Evolutionary conservation across 2,888 invertebrate genomes (phyloP).

Genomic region (Cosmia pyralina): DNA sequence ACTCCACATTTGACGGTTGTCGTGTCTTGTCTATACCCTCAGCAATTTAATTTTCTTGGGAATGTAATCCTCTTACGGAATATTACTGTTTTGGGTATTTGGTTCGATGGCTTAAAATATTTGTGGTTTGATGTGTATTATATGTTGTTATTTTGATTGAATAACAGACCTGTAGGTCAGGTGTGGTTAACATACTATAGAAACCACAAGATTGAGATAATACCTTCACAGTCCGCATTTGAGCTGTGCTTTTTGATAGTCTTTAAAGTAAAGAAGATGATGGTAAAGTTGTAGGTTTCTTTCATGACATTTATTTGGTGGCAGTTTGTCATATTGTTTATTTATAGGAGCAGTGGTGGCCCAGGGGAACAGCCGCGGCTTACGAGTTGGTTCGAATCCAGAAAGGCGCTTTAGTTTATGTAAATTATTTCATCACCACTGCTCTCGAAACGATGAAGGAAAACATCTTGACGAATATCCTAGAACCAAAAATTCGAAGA

Average conservation of each 20-base stretch:
- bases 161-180: background rate
- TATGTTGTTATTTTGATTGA: conserved; percentile 36
- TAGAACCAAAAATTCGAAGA: too few relatives aligned
- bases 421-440: too few relatives aligned
- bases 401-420: too few relatives aligned
- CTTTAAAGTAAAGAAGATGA: background rate
- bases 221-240: background rate
- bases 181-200: conserved; percentile 20
- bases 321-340: background rate
- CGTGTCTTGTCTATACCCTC: conserved; percentile 14
- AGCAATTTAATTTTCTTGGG: conserved; percentile 60
- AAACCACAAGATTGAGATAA: conserved; percentile 12
- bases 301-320: too few relatives aligned
- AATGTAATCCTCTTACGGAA: conserved; percentile 56
- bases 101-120: conserved; percentile 20
- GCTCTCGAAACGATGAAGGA: too few relatives aligned
- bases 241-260: background rate
- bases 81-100: conserved; percentile 29
- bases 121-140: conserved; percentile 36
- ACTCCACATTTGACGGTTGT: background rate
- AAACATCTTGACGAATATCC: too few relatives aligned
- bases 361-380: too few relatives aligned
- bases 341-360: too few relatives aligned
- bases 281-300: background rate
- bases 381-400: too few relatives aligned